Base-by-base conservation (phyloP, 2,888 invertebrate species). In the Leptinotarsa rubiginosa region DNA sequence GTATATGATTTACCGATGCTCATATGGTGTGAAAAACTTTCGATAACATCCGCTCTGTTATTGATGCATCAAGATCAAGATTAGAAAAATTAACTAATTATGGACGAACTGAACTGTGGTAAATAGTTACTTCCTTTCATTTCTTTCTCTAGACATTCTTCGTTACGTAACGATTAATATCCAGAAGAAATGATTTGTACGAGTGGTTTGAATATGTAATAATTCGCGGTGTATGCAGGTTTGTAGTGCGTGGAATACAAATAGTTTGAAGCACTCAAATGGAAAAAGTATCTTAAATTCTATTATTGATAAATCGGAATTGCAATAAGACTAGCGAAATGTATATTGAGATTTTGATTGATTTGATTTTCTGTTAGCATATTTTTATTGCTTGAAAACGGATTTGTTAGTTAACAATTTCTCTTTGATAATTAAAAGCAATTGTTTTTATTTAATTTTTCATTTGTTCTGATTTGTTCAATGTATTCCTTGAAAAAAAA, bases 291-390 rank as follows among this genome's bases (percentile, higher is more conserved):
- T 22, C 18, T 12, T 4, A 0, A 56, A 56, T 20, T 15, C 0
- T 10, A 12, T 56, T 12, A 56, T 10, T 56, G 0, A 41, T 41
- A 12, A 10, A 41, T 41, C 0, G 41, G 2, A 41, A 41, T 41
- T 41, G 3, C 0, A 41, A 10, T 41, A 41, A 0, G 10, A 12
- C 41, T 10, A 0, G 1, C 0, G 1, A 0, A 31, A 31, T 7
- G 7, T 7, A 31, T 31, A 31, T 31, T 31, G 31, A 1, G 1
- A 31, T 31, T 25, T 31, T 31, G 31, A 31, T 31, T 31, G 31
- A 7, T 31, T 31, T 31, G 31, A 31, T 31, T 31, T 31, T 31
- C 31, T 31, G 1, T 31, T 7, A 31, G 31, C 31, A 31, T 1
- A 31, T 31, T 31, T 31, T 31, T 7, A 31, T 31, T 31, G 31